phyloP scores from a whole-genome alignment of 2,888 invertebrate species.

The Pemphredon lugubris region DNA sequence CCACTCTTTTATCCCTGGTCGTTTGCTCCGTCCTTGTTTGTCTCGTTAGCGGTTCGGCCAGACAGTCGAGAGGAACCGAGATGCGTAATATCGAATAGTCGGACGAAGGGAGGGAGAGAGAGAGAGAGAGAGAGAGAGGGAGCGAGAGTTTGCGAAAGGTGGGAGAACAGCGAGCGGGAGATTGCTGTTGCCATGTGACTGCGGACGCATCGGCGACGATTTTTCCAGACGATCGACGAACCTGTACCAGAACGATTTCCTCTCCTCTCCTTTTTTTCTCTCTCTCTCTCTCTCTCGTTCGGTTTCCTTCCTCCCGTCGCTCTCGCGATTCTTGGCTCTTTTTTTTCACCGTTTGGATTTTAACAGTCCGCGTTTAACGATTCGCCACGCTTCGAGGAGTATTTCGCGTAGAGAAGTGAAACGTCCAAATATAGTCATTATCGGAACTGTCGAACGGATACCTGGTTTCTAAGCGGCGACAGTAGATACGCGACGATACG shows the following conservation, averaged over 20 bases:
- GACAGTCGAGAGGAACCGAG: conserved; percentile 44
- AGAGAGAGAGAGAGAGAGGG: conserved; percentile 44
- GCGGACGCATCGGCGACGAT: conserved; percentile 57
- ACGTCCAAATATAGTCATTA: too few relatives aligned
- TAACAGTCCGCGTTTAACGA: too few relatives aligned
- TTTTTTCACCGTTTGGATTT: too few relatives aligned
- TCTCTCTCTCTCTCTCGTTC: not conserved
- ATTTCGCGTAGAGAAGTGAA: too few relatives aligned
- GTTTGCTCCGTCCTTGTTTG: conserved; percentile 24
- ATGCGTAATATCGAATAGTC: conserved; percentile 61
- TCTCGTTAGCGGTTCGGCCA: conserved; percentile 23
- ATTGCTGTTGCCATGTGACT: conserved; percentile 67
- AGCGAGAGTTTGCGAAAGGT: conserved; percentile 26
- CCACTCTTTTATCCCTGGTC: conserved; percentile 23
- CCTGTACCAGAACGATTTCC: conserved; percentile 25
- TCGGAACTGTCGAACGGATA: too few relatives aligned
- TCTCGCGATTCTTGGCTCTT: too few relatives aligned
- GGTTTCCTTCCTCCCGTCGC: not conserved
- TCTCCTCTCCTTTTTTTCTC: conserved; percentile 6
- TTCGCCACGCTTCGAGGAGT: too few relatives aligned
- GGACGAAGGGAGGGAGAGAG: conserved; percentile 38
- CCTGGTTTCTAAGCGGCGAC: too few relatives aligned
- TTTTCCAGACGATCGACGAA: conserved; percentile 57
- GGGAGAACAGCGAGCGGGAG: conserved; percentile 51
- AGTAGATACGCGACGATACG: too few relatives aligned